Conservation (phyloP, 92 coral and sea anemone species). For the Phenganax stokvisi region DNA sequence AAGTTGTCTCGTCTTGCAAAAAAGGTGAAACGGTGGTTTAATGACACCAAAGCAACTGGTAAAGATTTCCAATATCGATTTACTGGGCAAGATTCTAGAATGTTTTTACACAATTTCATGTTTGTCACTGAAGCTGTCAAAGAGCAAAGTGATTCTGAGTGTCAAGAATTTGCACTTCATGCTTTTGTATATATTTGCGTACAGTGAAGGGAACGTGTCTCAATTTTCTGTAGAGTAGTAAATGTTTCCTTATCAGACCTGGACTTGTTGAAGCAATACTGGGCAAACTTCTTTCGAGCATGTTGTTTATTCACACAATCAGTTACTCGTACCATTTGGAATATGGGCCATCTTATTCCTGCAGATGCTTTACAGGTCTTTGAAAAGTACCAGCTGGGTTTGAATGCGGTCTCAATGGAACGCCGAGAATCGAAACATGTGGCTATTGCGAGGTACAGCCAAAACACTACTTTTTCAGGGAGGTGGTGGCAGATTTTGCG, state of each 20-base stretch:
- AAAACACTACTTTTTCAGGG: slow-evolving; percentile 49
- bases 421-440: slow-evolving; percentile 59
- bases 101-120: slow-evolving; percentile 72
- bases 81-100: slow-evolving; percentile 70
- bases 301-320: slow-evolving; percentile 49
- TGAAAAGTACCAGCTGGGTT: slow-evolving; percentile 54
- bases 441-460: slow-evolving; percentile 50
- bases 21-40: slow-evolving; percentile 52
- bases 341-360: slow-evolving; percentile 58
- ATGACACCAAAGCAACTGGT: slow-evolving; percentile 48
- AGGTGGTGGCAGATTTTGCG: slow-evolving; percentile 25
- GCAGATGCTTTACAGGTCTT: slow-evolving; percentile 60
- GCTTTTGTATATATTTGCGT: slow-evolving; percentile 59
- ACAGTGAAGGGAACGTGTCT: slow-evolving; percentile 60
- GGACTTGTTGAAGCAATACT: slow-evolving; percentile 48
- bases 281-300: slow-evolving; percentile 55
- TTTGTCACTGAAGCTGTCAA: slow-evolving; percentile 52
- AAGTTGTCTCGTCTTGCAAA: slow-evolving; percentile 57
- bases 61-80: slow-evolving; percentile 61
- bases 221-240: slow-evolving; percentile 56
- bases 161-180: slow-evolving; percentile 55
- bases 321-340: slow-evolving; percentile 59
- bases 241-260: slow-evolving; percentile 48
- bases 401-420: slow-evolving; percentile 61
- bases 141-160: slow-evolving; percentile 54